Evolutionary conservation across 2,888 invertebrate species (phyloP).

Genomic region (Diplazon laetatorius): DNA sequence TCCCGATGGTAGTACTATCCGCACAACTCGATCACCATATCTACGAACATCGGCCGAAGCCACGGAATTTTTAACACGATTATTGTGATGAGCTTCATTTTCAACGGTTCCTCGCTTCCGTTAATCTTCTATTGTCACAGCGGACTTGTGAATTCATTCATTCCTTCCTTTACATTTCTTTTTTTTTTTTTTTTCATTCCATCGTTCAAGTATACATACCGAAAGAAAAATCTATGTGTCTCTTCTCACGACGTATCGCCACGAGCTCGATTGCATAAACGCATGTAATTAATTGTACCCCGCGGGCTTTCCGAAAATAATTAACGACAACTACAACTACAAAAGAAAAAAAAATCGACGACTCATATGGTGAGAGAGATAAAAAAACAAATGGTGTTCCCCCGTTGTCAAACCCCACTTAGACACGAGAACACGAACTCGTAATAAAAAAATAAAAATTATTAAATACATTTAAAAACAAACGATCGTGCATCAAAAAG

Average conservation of each 20-base stretch:
- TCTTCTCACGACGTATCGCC: slow-evolving; percentile 8
- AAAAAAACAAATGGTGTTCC: slow-evolving; percentile 37
- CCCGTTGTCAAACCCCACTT: slow-evolving; percentile 13
- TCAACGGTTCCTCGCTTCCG: slow-evolving; percentile 8
- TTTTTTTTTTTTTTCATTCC: not conserved
- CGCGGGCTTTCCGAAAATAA: too few species aligned
- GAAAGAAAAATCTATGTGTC: too few species aligned
- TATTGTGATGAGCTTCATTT: slow-evolving; percentile 16
- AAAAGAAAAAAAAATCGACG: slow-evolving; percentile 30
- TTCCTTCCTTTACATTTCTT: not conserved
- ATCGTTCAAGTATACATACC: not conserved
- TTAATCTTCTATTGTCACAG: slow-evolving; percentile 1
- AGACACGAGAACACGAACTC: slow-evolving; percentile 20
- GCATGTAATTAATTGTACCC: too few species aligned
- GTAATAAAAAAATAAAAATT: too few species aligned
- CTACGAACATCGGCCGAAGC: slow-evolving; percentile 54
- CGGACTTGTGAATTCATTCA: too few species aligned
- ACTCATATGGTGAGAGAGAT: slow-evolving; percentile 59
- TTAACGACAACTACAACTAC: slow-evolving; percentile 35
- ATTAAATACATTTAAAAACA: too few species aligned
- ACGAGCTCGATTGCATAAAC: slow-evolving; percentile 18
- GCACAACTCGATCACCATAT: slow-evolving; percentile 59
- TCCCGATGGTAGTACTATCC: slow-evolving; percentile 27
- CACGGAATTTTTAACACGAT: slow-evolving; percentile 42
- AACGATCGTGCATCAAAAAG: slow-evolving; percentile 35